phyloP scores from a whole-genome alignment of 2,113 vertebrate species.

The Shinisaurus crocodilurus region DNA sequence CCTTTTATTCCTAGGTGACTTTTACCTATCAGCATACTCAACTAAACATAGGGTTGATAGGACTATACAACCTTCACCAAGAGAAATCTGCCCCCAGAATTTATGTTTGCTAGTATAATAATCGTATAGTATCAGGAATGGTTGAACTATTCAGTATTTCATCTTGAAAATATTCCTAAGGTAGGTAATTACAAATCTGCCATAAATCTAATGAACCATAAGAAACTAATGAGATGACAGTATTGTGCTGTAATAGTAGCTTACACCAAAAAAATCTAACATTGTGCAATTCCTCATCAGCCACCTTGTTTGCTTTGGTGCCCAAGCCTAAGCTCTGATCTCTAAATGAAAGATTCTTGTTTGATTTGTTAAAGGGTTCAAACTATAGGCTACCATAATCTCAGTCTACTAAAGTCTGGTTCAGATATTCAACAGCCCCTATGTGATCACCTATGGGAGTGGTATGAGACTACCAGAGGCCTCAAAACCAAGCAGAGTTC shows the following conservation, averaged over 20 bases:
- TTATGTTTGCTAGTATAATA: neutral
- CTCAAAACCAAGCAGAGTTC: neutral
- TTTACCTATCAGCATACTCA: conserved; percentile 22
- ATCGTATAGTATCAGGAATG: conserved; percentile 31
- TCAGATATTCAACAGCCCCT: neutral
- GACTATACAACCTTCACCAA: neutral
- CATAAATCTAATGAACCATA: conserved; percentile 1
- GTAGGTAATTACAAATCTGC: neutral
- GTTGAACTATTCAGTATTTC: conserved; percentile 9
- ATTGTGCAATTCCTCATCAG: neutral
- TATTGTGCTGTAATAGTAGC: neutral
- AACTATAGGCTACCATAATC: neutral
- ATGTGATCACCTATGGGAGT: neutral
- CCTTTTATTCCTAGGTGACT: conserved; percentile 17
- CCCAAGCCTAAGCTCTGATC: neutral
- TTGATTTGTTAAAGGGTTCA: neutral
- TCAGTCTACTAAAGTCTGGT: neutral
- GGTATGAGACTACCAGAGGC: neutral
- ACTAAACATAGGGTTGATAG: conserved; percentile 33
- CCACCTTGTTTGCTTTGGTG: neutral
- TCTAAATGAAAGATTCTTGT: neutral
- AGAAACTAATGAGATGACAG: neutral
- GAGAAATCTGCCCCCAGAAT: conserved; percentile 27
- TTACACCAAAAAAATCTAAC: neutral
- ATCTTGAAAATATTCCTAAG: neutral